A percentile compares a stretch with the other conserved stretches of the same genome.
These are phyloP conservation scores for Timema cristinae DNA, from an alignment of 2,888 invertebrate species.

Conservation along the genomic window DNA sequence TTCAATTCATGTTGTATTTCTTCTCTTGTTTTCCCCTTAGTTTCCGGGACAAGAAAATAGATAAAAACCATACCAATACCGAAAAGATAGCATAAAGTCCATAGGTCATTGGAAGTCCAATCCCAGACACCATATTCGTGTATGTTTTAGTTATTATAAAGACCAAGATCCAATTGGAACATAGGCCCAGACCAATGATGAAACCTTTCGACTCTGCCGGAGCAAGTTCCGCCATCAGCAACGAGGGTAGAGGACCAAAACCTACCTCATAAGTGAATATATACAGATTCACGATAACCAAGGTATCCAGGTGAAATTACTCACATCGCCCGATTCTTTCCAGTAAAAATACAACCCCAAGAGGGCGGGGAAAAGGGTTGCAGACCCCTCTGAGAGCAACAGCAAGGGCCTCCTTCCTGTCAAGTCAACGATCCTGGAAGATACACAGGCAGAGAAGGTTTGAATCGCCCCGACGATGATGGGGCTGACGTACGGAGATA, in stretches of 20 bases:
- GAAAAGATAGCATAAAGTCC: conserved; percentile 21
- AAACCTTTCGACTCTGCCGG: not conserved
- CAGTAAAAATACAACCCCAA: not conserved
- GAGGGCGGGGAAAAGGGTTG: not conserved
- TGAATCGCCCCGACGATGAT: conserved; percentile 79
- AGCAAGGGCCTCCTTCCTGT: conserved; percentile 42
- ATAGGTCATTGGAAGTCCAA: conserved; percentile 17
- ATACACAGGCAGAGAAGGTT: conserved; percentile 41
- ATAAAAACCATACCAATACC: conserved; percentile 23
- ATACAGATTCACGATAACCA: not conserved
- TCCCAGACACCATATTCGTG: conserved; percentile 39
- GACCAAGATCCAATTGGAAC: no score
- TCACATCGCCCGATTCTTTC: conserved; percentile 24
- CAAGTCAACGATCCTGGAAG: not conserved
- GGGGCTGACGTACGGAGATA: conserved; percentile 61
- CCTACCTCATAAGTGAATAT: not conserved
- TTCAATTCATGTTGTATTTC: conserved; percentile 3
- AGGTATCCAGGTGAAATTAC: not conserved
- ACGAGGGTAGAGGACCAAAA: not conserved
- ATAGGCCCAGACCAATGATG: no score
- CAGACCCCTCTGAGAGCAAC: not conserved
- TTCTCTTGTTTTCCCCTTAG: conserved; percentile 9
- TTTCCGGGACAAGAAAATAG: conserved; percentile 24
- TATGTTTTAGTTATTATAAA: conserved; percentile 52
- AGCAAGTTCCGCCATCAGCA: not conserved